These are phyloP conservation scores for Pachyseris speciosa DNA, from an alignment of 64 coral and sea anemone genomes.

Conservation along the genomic window DNA sequence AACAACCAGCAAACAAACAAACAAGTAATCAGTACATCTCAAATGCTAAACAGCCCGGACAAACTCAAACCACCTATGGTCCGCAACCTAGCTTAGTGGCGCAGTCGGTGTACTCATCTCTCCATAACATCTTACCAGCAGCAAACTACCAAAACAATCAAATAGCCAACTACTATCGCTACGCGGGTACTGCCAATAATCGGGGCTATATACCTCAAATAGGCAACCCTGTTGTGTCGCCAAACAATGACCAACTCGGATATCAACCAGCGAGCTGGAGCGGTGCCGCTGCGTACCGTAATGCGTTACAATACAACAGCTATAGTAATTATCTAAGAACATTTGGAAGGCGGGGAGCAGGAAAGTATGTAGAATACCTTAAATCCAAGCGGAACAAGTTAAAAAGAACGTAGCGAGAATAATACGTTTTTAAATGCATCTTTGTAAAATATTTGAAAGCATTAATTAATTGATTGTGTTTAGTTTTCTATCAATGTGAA, in stretches of 20 bases:
- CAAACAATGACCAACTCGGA: slow-evolving; percentile 23
- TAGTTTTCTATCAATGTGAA: neutral
- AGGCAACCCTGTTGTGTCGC: neutral
- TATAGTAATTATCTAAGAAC: slow-evolving; percentile 44
- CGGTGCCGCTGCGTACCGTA: neutral
- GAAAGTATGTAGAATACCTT: slow-evolving; percentile 31
- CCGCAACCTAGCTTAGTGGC: slow-evolving; percentile 1
- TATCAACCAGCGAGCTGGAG: slow-evolving; percentile 16
- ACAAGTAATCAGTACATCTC: neutral
- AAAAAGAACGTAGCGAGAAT: slow-evolving; percentile 14
- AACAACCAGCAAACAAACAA: neutral
- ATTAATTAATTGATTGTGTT: neutral
- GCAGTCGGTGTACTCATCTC: neutral
- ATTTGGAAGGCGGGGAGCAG: slow-evolving; percentile 28
- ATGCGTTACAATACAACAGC: slow-evolving; percentile 1
- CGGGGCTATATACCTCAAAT: slow-evolving; percentile 11
- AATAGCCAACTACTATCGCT: slow-evolving; percentile 43
- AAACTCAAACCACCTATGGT: neutral
- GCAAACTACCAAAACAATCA: slow-evolving; percentile 13
- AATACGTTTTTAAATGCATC: neutral
- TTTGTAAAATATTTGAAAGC: slow-evolving; percentile 25
- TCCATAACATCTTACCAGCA: slow-evolving; percentile 4
- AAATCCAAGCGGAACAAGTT: slow-evolving; percentile 41
- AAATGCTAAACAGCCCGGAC: neutral
- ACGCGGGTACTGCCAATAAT: neutral